These are phyloP conservation scores for Hylyphantes graminicola DNA, from an alignment of 1,140 invertebrate genomes.

Conservation along the genomic window DNA sequence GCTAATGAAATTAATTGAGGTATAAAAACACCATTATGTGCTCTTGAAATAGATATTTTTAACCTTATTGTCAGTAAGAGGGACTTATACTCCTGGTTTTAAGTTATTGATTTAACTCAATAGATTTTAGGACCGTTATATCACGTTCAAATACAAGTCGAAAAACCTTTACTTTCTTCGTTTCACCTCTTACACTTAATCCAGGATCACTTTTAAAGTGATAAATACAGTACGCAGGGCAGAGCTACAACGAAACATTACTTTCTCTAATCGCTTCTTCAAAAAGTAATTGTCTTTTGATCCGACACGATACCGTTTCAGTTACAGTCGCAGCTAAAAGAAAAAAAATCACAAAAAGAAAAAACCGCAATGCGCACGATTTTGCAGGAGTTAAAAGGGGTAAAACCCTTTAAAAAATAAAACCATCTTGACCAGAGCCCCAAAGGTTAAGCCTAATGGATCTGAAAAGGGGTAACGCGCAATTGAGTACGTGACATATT, in stretches of 20 bases:
- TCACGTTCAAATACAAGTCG: too few relatives aligned
- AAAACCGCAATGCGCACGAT: conserved; percentile 50
- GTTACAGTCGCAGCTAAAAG: conserved; percentile 7
- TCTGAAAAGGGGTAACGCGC: conserved; percentile 51
- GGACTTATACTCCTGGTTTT: too few relatives aligned
- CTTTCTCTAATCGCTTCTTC: conserved; percentile 8
- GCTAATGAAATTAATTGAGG: too few relatives aligned
- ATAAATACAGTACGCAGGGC: neutral
- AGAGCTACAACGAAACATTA: neutral
- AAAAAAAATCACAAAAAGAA: conserved; percentile 14
- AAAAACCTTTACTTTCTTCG: too few relatives aligned
- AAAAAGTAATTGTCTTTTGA: conserved; percentile 2
- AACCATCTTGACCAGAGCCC: conserved; percentile 45
- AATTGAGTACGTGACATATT: conserved; percentile 56
- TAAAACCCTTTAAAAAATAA: conserved; percentile 18
- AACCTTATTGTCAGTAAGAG: too few relatives aligned
- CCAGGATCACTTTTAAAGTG: neutral
- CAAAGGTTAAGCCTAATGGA: conserved; percentile 58
- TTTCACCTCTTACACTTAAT: neutral
- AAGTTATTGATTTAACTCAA: too few relatives aligned
- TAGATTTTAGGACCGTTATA: too few relatives aligned
- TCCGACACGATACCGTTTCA: conserved; percentile 16
- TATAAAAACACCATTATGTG: too few relatives aligned
- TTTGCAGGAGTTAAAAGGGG: conserved; percentile 51
- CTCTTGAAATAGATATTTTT: too few relatives aligned